Percentiles rank a stretch among this genome's conserved stretches.
Conservation (phyloP, 1,140 invertebrate species). For the Wasmannia auropunctata region DNA sequence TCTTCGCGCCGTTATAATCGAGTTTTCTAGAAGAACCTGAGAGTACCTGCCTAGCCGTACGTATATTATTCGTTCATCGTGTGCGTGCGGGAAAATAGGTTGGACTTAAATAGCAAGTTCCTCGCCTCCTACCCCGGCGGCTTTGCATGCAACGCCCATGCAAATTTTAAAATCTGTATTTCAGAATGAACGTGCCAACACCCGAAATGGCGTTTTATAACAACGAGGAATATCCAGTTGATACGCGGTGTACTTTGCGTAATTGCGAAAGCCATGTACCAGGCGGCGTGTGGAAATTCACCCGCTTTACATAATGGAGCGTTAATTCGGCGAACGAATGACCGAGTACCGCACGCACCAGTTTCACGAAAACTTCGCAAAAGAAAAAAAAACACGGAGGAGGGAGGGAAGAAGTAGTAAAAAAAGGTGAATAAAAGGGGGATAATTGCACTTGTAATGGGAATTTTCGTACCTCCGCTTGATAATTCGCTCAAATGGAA, state of each 20-base stretch:
- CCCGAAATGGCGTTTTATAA: constrained; percentile 45
- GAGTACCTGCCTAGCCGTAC: constrained; percentile 7
- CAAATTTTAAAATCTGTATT: constrained; percentile 71
- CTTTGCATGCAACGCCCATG: constrained; percentile 59
- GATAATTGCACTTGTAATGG: constrained; percentile 32
- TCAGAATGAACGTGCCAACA: constrained; percentile 54
- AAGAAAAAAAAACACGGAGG: too few species aligned
- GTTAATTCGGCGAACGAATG: constrained; percentile 31
- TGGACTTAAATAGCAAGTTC: constrained; percentile 69
- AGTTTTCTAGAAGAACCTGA: background rate
- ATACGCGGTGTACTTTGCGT: constrained; percentile 50
- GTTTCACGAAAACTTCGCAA: background rate
- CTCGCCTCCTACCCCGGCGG: constrained; percentile 40
- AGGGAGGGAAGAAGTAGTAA: background rate
- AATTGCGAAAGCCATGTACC: constrained; percentile 31
- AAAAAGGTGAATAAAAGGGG: background rate
- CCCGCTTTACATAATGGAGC: constrained; percentile 40
- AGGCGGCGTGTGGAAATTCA: constrained; percentile 39
- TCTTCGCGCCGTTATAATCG: background rate
- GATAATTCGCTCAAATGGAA: constrained; percentile 40
- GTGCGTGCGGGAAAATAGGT: constrained; percentile 69
- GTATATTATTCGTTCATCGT: constrained; percentile 55
- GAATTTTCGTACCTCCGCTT: constrained; percentile 38
- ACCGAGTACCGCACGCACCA: background rate
- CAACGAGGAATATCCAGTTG: constrained; percentile 3